Evolutionary conservation across 2,888 invertebrate species (phyloP).

Genomic region (Drosophila longiperda): DNA sequence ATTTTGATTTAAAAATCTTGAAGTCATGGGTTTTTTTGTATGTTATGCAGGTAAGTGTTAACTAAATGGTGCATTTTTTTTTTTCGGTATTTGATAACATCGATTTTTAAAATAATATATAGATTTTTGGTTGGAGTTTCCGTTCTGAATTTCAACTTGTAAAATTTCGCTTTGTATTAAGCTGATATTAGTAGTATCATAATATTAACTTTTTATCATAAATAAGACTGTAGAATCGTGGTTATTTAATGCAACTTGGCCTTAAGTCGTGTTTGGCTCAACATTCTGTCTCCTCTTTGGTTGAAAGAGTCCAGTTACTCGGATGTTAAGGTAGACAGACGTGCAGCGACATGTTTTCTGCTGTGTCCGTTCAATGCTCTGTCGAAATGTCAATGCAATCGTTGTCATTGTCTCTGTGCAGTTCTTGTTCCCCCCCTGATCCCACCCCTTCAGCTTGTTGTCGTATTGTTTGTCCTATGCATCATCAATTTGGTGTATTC

Average conservation of each 20-base stretch:
- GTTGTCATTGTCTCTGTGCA: slow-evolving; percentile 55
- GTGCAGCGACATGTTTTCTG: slow-evolving; percentile 55
- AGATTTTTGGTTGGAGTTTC: neutral
- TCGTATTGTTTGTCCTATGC: slow-evolving; percentile 69
- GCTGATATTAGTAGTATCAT: neutral
- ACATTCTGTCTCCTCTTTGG: slow-evolving; percentile 10
- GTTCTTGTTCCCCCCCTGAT: slow-evolving; percentile 7
- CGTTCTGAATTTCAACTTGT: neutral
- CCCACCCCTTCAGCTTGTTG: slow-evolving; percentile 6
- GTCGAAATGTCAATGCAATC: slow-evolving; percentile 77
- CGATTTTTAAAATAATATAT: neutral
- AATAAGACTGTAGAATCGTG: neutral
- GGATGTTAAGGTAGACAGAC: slow-evolving; percentile 36
- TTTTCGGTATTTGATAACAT: no score
- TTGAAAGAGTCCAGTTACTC: slow-evolving; percentile 5
- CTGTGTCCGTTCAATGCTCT: slow-evolving; percentile 53
- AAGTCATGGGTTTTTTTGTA: neutral
- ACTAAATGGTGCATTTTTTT: neutral
- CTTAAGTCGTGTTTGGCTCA: neutral
- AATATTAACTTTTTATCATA: neutral
- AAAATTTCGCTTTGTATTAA: neutral
- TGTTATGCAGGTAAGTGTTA: neutral
- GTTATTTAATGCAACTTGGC: neutral
- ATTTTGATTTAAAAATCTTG: neutral
- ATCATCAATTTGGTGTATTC: slow-evolving; percentile 72